A percentile compares a stretch with the other conserved stretches of the same genome.
Conservation (phyloP, 2,888 invertebrate species). For the Platycheirus rosarum region DNA sequence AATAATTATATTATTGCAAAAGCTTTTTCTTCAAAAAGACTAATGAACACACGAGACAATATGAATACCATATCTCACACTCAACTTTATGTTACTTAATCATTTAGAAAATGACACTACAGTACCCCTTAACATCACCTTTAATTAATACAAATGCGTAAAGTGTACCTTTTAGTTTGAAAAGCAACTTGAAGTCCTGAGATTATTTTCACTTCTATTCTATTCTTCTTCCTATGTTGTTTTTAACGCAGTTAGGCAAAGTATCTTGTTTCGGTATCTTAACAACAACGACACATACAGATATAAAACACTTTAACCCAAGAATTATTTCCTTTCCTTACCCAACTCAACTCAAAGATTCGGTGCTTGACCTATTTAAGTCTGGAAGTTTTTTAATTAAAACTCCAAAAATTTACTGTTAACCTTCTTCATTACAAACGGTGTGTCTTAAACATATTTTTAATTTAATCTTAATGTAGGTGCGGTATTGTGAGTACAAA, state of each 20-base stretch:
- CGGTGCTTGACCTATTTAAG: slow-evolving; percentile 45
- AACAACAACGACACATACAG: not conserved
- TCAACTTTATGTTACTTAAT: no score
- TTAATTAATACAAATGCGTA: slow-evolving; percentile 15
- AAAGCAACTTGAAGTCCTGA: no score
- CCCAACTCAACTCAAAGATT: slow-evolving; percentile 25
- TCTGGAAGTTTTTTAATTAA: slow-evolving; percentile 52
- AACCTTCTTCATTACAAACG: not conserved
- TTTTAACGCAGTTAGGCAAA: not conserved
- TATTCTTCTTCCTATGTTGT: not conserved
- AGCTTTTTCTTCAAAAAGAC: no score
- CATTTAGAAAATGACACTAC: no score
- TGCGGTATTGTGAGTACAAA: no score
- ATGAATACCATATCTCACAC: not conserved
- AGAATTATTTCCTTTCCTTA: slow-evolving; percentile 13
- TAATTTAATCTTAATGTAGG: slow-evolving; percentile 32
- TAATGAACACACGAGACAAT: no score
- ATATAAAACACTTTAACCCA: not conserved
- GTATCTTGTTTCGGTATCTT: slow-evolving; percentile 4
- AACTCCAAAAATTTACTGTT: slow-evolving; percentile 35
- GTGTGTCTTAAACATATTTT: slow-evolving; percentile 29
- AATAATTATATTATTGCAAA: no score
- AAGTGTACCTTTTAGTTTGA: no score
- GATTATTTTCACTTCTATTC: no score
- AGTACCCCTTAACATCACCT: slow-evolving; percentile 18